phyloP scores from a whole-genome alignment of 2,113 vertebrate genomes.

The Speoplatyrhinus poulsoni region DNA sequence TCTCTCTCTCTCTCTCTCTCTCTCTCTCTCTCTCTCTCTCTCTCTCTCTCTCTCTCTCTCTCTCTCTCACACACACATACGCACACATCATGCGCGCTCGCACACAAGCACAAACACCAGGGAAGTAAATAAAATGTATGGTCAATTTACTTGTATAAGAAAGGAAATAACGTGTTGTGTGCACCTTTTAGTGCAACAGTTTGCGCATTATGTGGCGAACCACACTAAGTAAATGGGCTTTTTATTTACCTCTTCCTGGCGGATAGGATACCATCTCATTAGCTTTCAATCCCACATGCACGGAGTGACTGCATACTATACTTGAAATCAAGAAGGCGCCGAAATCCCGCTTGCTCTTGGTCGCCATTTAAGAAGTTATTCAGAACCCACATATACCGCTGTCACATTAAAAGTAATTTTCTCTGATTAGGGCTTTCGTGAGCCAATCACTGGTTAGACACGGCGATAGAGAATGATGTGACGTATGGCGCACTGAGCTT shows the following conservation, averaged over 20 bases:
- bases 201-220: conserved; percentile 20
- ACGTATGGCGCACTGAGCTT: conserved; percentile 53
- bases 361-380: conserved; percentile 44
- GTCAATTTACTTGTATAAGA: conserved; percentile 59
- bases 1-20: not conserved
- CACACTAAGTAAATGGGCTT: not conserved
- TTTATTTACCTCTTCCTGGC: conserved; percentile 15
- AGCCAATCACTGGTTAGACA: conserved; percentile 64
- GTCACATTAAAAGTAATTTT: conserved; percentile 57
- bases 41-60: not conserved
- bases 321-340: conserved; percentile 52
- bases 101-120: not conserved
- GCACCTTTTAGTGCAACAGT: conserved; percentile 45
- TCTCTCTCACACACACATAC: conserved; percentile 3
- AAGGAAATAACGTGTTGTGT: conserved; percentile 49
- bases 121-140: conserved; percentile 61
- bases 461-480: conserved; percentile 37
- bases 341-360: conserved; percentile 15
- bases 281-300: conserved; percentile 63
- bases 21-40: conserved; percentile 3
- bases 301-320: conserved; percentile 34
- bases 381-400: conserved; percentile 41
- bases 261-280: conserved; percentile 50
- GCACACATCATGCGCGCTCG: not conserved
- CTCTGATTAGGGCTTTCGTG: conserved; percentile 60